A percentile compares a stretch with the other conserved stretches of the same genome.
Evolutionary conservation across 2,797 vertebrate species (phyloP).

Genomic region (Onychomys arenicola): DNA sequence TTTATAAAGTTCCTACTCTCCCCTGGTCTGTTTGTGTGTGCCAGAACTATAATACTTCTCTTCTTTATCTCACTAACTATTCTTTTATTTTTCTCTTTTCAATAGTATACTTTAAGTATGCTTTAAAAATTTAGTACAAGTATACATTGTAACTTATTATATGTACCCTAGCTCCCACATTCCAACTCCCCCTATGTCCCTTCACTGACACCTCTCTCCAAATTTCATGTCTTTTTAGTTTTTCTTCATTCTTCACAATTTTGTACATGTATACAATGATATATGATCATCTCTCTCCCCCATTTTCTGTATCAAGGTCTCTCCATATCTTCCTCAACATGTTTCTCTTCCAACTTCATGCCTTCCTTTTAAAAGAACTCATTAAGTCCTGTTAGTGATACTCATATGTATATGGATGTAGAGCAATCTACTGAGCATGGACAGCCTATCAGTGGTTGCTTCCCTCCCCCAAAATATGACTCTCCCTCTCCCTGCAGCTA

Average conservation of each 20-base stretch:
- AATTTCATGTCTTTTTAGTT: neutral
- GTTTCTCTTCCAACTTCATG: neutral
- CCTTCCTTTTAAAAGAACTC: neutral
- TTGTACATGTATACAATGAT: neutral
- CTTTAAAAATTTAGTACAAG: neutral
- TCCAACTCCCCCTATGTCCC: neutral
- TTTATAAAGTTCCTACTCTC: slow-evolving; percentile 6
- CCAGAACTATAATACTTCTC: neutral
- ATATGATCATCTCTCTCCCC: no score
- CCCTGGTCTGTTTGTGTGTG: neutral
- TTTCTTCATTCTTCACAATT: neutral
- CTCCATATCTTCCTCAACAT: neutral
- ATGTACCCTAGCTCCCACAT: neutral
- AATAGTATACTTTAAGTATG: neutral
- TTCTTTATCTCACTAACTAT: neutral
- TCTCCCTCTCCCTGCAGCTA: neutral
- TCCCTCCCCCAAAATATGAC: no score
- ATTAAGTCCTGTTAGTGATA: neutral
- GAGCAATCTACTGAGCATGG: neutral
- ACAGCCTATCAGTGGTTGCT: neutral
- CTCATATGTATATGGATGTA: neutral
- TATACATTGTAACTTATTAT: neutral
- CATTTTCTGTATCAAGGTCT: neutral
- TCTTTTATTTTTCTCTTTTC: neutral
- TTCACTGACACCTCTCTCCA: neutral